These are phyloP conservation scores for Sander vitreus DNA, from an alignment of 2,113 vertebrate species.

Conservation along the genomic window DNA sequence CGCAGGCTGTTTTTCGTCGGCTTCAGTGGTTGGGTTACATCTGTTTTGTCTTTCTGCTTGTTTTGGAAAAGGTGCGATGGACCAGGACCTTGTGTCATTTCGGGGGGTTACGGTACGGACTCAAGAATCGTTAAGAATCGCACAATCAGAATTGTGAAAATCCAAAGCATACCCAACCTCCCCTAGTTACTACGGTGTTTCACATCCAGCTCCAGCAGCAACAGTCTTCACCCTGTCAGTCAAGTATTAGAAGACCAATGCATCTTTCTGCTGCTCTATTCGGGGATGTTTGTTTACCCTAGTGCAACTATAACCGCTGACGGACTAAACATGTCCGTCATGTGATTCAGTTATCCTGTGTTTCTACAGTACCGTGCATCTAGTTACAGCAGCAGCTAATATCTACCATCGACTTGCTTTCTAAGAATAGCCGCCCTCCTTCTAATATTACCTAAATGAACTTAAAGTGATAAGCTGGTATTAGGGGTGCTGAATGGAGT, in stretches of 20 bases:
- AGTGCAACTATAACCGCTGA: slow-evolving; percentile 2
- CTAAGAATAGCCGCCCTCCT: slow-evolving; percentile 57
- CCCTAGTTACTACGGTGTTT: slow-evolving; percentile 14
- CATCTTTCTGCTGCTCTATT: slow-evolving; percentile 44
- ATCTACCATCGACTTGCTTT: slow-evolving; percentile 34
- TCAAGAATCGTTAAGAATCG: too few relatives aligned
- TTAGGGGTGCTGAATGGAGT: slow-evolving; percentile 61
- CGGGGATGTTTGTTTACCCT: slow-evolving; percentile 47
- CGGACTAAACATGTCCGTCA: slow-evolving; percentile 29
- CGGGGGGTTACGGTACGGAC: too few relatives aligned
- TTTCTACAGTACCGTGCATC: background rate
- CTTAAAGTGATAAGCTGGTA: slow-evolving; percentile 72
- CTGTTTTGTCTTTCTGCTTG: too few relatives aligned
- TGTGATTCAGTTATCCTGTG: slow-evolving; percentile 10
- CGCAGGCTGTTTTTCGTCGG: too few relatives aligned
- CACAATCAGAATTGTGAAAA: too few relatives aligned
- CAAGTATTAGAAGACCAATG: slow-evolving; percentile 27
- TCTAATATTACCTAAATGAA: slow-evolving; percentile 62
- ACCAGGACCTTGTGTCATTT: too few relatives aligned
- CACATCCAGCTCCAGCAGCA: background rate
- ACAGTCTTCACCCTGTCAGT: background rate
- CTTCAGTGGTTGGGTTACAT: too few relatives aligned
- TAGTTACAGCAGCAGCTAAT: slow-evolving; percentile 27
- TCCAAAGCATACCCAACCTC: too few relatives aligned
- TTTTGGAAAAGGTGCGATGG: too few relatives aligned